These are phyloP conservation scores for Oncopeltus fasciatus DNA, from an alignment of 1,140 invertebrate species.

Conservation along the genomic window DNA sequence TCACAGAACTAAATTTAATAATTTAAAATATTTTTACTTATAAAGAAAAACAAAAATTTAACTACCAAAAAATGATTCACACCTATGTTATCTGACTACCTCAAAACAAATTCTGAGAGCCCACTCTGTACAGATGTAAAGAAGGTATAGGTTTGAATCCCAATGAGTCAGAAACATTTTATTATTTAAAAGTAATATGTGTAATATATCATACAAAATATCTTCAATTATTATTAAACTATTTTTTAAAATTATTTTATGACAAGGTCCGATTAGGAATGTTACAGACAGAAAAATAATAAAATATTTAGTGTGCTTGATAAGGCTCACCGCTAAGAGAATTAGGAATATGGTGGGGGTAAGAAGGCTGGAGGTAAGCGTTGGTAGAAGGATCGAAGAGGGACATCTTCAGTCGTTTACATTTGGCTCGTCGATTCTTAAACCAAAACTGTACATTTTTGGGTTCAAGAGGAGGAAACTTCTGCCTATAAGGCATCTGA, in stretches of 20 bases:
- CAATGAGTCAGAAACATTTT: background rate
- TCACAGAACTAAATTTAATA: too few relatives aligned
- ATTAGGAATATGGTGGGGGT: conserved; percentile 22
- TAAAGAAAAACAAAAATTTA: too few relatives aligned
- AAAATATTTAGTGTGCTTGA: background rate
- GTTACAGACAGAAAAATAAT: background rate
- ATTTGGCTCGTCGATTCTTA: conserved; percentile 91
- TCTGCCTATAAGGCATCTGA: conserved; percentile 84
- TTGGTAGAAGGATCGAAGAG: conserved; percentile 38
- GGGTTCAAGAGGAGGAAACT: conserved; percentile 88
- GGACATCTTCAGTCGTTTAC: conserved; percentile 82
- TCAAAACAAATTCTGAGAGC: too few relatives aligned
- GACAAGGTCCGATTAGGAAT: background rate
- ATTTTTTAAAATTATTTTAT: background rate
- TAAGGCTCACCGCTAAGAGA: conserved; percentile 16
- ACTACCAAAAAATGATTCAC: too few relatives aligned
- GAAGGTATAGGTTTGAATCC: background rate
- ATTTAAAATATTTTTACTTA: too few relatives aligned
- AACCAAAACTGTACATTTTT: conserved; percentile 98
- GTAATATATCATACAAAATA: background rate
- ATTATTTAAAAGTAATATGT: background rate
- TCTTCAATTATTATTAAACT: background rate
- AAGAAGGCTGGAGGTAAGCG: conserved; percentile 8
- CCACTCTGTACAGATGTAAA: too few relatives aligned
- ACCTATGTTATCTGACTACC: too few relatives aligned